These are phyloP conservation scores for Cyclophora punctaria DNA, from an alignment of 2,888 invertebrate species.

Conservation along the genomic window DNA sequence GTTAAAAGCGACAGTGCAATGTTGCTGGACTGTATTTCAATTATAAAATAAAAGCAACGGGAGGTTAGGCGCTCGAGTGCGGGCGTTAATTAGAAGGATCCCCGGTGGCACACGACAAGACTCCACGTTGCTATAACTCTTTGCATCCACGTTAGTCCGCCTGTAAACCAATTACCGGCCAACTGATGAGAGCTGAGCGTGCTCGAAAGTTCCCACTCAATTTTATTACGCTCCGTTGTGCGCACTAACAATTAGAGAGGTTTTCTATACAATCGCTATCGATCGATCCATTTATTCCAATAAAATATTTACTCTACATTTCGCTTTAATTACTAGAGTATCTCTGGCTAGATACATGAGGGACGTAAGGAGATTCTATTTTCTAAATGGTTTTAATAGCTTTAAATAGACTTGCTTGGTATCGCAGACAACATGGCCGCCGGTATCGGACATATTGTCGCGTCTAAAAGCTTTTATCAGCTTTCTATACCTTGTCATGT, in stretches of 20 bases:
- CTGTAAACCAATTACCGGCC: slow-evolving; percentile 63
- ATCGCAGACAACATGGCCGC: no score
- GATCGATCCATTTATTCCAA: slow-evolving; percentile 39
- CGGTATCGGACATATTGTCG: no score
- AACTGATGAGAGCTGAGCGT: slow-evolving; percentile 54
- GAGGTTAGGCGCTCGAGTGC: slow-evolving; percentile 8
- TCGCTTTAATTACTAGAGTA: not conserved
- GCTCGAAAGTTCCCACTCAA: slow-evolving; percentile 56
- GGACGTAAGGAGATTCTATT: no score
- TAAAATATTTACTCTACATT: slow-evolving; percentile 15
- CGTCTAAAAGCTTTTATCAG: slow-evolving; percentile 38
- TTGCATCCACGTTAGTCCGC: slow-evolving; percentile 40
- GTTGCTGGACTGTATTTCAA: slow-evolving; percentile 37
- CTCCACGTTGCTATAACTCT: slow-evolving; percentile 2
- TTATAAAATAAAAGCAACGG: slow-evolving; percentile 30
- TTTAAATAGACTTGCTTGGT: no score
- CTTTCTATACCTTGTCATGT: slow-evolving; percentile 38
- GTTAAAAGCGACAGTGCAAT: no score
- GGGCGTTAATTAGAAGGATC: slow-evolving; percentile 59
- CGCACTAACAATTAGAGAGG: slow-evolving; percentile 48
- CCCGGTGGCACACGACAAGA: slow-evolving; percentile 37
- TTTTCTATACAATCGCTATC: slow-evolving; percentile 35
- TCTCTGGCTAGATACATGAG: no score
- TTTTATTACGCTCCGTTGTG: slow-evolving; percentile 53
- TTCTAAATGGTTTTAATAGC: no score